These are phyloP conservation scores for Hypomecis punctinalis DNA, from an alignment of 2,888 invertebrate genomes.

Conservation along the genomic window DNA sequence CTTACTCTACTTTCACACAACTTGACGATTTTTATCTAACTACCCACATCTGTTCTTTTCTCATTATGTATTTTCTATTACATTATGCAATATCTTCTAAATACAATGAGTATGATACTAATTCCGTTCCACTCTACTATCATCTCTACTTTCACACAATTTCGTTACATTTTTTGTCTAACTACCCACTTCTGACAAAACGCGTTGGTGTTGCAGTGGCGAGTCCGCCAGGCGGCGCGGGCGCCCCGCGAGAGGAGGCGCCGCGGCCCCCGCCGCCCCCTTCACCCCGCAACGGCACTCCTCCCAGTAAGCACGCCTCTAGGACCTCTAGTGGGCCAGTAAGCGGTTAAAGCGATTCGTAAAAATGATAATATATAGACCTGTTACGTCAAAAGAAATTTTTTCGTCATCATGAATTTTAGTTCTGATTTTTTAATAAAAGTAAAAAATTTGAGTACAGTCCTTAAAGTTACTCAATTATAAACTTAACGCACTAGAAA, in stretches of 20 bases:
- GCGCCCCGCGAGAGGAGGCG: slow-evolving; percentile 74
- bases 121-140: not conserved
- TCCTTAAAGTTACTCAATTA: too few relatives aligned
- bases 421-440: too few relatives aligned
- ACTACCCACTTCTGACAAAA: slow-evolving; percentile 29
- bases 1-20: too few relatives aligned
- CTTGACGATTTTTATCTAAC: too few relatives aligned
- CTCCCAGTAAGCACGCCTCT: slow-evolving; percentile 79
- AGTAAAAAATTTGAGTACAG: too few relatives aligned
- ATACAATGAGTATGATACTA: too few relatives aligned
- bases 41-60: too few relatives aligned
- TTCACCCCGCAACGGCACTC: slow-evolving; percentile 79
- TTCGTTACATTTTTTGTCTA: not conserved
- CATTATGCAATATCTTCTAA: too few relatives aligned
- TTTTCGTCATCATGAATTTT: too few relatives aligned
- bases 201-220: slow-evolving; percentile 89
- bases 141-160: not conserved
- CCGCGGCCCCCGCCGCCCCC: slow-evolving; percentile 79
- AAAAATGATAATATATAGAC: not conserved
- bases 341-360: slow-evolving; percentile 65
- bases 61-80: too few relatives aligned
- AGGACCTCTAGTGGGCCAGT: slow-evolving; percentile 48
- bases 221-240: slow-evolving; percentile 90
- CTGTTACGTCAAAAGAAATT: too few relatives aligned
- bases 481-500: too few relatives aligned